phyloP scores from a whole-genome alignment of 92 coral and sea anemone genomes.

The Paramuricea clavata region DNA sequence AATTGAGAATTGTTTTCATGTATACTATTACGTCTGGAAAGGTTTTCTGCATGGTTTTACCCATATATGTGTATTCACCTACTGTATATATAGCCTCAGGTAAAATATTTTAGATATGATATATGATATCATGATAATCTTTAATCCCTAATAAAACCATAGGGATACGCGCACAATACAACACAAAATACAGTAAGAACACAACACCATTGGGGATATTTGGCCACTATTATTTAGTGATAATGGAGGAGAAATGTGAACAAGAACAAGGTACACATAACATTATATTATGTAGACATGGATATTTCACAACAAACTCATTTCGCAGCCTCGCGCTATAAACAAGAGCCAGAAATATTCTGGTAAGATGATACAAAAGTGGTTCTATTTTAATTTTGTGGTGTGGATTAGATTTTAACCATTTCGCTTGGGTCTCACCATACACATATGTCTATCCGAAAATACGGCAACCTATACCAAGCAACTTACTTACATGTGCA shows the following conservation, averaged over 20 bases:
- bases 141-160: background rate
- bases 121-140: too few species aligned
- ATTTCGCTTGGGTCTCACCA: too few species aligned
- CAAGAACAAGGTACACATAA: background rate
- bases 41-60: too few species aligned
- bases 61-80: constrained; percentile 12
- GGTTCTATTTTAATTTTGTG: background rate
- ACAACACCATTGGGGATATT: background rate
- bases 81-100: constrained; percentile 41
- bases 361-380: background rate
- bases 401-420: too few species aligned
- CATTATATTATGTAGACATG: background rate
- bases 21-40: too few species aligned
- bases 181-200: background rate
- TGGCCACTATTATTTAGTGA: background rate
- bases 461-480: too few species aligned
- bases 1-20: too few species aligned
- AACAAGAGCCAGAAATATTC: background rate
- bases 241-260: background rate
- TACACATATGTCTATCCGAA: too few species aligned
- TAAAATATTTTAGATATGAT: constrained; percentile 24
- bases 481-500: too few species aligned
- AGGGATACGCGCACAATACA: background rate
- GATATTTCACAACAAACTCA: background rate
- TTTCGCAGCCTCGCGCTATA: background rate